A percentile compares a stretch with the other conserved stretches of the same genome.
These are phyloP conservation scores for Taurulus bubalis DNA, from an alignment of 2,113 vertebrate genomes.

Conservation along the genomic window DNA sequence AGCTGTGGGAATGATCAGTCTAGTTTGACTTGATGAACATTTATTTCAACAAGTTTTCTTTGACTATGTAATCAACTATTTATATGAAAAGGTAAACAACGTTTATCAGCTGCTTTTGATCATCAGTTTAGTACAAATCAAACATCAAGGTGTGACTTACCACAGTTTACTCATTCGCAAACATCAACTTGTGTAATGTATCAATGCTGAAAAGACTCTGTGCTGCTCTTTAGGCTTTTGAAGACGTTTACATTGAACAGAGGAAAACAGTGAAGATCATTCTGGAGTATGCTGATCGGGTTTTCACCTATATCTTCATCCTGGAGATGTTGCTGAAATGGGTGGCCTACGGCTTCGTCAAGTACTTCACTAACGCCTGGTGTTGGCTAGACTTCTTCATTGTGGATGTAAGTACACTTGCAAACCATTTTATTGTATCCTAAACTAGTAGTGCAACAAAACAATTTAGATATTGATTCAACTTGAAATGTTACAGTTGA, in stretches of 20 bases:
- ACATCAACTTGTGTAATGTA: neutral
- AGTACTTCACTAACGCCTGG: constrained; percentile 99
- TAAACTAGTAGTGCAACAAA: neutral
- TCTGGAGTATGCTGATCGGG: constrained; percentile 95
- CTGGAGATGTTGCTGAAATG: constrained; percentile 99
- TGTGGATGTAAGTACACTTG: constrained; percentile 92
- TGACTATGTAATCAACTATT: neutral
- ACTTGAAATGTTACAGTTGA: neutral
- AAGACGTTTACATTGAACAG: constrained; percentile 98
- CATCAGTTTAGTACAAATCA: neutral
- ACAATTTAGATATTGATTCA: neutral
- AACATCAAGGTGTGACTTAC: neutral
- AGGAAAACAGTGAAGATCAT: constrained; percentile 94
- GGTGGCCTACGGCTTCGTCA: constrained; percentile 97
- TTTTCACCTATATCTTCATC: constrained; percentile 99
- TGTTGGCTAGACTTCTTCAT: constrained; percentile 99
- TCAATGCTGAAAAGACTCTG: neutral
- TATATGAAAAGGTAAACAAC: constrained; percentile 5
- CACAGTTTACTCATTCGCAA: neutral
- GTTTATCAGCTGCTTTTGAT: neutral
- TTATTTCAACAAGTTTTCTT: neutral
- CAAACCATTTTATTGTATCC: neutral
- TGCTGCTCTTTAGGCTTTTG: constrained; percentile 89
- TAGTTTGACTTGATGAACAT: neutral
- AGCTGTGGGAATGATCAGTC: neutral